phyloP scores from a whole-genome alignment of 1,140 invertebrate genomes.

The Marisa cornuarietis region DNA sequence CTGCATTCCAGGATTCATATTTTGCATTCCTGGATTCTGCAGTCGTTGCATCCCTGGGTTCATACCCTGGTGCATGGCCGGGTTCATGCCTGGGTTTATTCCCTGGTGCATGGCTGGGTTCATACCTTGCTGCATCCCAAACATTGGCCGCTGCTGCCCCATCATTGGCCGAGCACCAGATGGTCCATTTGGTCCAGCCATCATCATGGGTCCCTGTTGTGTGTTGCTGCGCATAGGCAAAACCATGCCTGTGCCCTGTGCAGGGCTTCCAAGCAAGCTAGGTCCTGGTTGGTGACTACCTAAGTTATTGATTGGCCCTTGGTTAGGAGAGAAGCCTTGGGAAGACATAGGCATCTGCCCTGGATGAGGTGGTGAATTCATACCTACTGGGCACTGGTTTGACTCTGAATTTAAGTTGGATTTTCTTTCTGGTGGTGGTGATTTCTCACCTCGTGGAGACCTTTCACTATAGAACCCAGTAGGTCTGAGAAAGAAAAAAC shows the following conservation, averaged over 20 bases:
- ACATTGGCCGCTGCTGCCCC: conserved; percentile 14
- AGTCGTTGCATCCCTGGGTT: not conserved
- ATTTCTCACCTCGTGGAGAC: conserved; percentile 1
- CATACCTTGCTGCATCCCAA: conserved; percentile 12
- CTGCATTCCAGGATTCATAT: conserved; percentile 14
- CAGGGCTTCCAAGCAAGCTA: conserved; percentile 21
- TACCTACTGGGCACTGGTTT: not conserved
- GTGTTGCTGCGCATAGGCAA: not conserved
- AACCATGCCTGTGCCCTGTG: conserved; percentile 15
- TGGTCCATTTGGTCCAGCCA: conserved; percentile 12
- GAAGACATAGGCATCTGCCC: not conserved
- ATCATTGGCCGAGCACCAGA: conserved; percentile 13
- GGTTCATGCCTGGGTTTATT: conserved; percentile 13
- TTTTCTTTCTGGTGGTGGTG: conserved; percentile 10
- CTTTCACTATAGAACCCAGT: conserved; percentile 49
- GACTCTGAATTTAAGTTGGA: too few species aligned
- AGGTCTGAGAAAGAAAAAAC: conserved; percentile 35
- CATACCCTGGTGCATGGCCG: conserved; percentile 14
- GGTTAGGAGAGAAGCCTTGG: not conserved
- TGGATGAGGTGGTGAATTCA: conserved; percentile 22
- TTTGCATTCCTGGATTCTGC: not conserved
- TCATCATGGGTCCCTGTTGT: conserved; percentile 2
- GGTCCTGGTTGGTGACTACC: not conserved
- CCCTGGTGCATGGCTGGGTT: conserved; percentile 14
- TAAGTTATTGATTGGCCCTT: not conserved